Conservation (phyloP, 2,888 invertebrate species). For the Drosophila atripex region DNA sequence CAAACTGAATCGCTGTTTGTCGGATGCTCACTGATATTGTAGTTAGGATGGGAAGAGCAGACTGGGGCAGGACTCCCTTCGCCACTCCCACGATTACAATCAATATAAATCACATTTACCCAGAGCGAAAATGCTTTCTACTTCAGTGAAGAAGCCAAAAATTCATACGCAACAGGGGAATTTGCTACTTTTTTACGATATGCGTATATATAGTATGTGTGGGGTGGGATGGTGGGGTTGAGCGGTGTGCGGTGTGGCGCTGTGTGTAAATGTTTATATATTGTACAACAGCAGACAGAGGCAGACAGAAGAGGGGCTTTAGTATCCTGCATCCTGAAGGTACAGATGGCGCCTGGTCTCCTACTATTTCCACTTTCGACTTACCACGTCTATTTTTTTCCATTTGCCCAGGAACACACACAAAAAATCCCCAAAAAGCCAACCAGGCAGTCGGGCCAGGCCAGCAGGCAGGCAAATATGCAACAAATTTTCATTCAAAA, state of each 20-base stretch:
- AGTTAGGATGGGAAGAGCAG: conserved; percentile 41
- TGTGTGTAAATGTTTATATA: conserved; percentile 49
- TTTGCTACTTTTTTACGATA: conserved; percentile 57
- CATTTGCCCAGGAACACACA: conserved; percentile 61
- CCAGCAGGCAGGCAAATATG: conserved; percentile 70
- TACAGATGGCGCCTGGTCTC: conserved; percentile 44
- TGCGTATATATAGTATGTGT: conserved; percentile 23
- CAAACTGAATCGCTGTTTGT: conserved; percentile 57
- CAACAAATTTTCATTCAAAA: conserved; percentile 80
- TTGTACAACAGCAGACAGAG: conserved; percentile 46
- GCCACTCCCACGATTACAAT: conserved; percentile 78
- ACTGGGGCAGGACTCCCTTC: conserved; percentile 22
- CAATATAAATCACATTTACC: conserved; percentile 82
- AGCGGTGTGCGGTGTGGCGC: not conserved
- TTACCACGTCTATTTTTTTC: conserved; percentile 75
- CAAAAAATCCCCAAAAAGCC: conserved; percentile 42
- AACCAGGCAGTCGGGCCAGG: conserved; percentile 52
- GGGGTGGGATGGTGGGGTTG: not conserved
- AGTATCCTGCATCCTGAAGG: conserved; percentile 1
- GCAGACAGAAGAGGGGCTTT: not conserved
- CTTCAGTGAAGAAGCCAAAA: conserved; percentile 74
- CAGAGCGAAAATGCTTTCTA: conserved; percentile 80
- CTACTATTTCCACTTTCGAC: conserved; percentile 44
- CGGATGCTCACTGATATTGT: conserved; percentile 63
- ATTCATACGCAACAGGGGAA: conserved; percentile 81